Evolutionary conservation across 2,113 vertebrate genomes (phyloP).

Genomic region (Urocynchramus pylzowi): DNA sequence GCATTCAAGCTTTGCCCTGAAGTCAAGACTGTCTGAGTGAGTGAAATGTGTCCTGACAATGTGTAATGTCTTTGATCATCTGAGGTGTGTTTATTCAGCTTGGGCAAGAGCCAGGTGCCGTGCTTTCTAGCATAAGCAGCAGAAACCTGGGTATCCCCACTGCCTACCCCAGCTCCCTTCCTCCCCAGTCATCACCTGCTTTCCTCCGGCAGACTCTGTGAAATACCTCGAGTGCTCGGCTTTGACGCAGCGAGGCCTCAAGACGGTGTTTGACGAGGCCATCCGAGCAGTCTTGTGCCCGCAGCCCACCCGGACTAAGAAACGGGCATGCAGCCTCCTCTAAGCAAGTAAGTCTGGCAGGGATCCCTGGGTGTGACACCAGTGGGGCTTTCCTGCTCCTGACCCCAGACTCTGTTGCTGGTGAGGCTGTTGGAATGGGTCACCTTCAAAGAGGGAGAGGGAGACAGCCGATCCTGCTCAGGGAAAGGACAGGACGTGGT

Average conservation of each 20-base stretch:
- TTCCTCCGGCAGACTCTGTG: slow-evolving; percentile 77
- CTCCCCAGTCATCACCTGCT: neutral
- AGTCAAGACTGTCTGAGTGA: neutral
- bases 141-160: neutral
- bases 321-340: slow-evolving; percentile 78
- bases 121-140: neutral
- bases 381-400: neutral
- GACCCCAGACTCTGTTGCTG: neutral
- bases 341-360: slow-evolving; percentile 65
- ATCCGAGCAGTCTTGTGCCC: slow-evolving; percentile 90
- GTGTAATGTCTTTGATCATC: neutral
- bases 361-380: neutral
- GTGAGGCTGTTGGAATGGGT: neutral
- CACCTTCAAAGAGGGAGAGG: neutral
- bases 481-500: neutral
- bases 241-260: slow-evolving; percentile 86
- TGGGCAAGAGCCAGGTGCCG: neutral
- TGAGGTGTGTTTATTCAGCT: neutral
- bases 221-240: slow-evolving; percentile 93
- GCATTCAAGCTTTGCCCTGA: neutral
- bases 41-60: neutral
- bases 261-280: slow-evolving; percentile 91
- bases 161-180: neutral
- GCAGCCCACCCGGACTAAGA: slow-evolving; percentile 79
- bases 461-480: neutral